Evolutionary conservation across 1,140 invertebrate genomes (phyloP).

Genomic region (Ptiloglossa arizonensis): DNA sequence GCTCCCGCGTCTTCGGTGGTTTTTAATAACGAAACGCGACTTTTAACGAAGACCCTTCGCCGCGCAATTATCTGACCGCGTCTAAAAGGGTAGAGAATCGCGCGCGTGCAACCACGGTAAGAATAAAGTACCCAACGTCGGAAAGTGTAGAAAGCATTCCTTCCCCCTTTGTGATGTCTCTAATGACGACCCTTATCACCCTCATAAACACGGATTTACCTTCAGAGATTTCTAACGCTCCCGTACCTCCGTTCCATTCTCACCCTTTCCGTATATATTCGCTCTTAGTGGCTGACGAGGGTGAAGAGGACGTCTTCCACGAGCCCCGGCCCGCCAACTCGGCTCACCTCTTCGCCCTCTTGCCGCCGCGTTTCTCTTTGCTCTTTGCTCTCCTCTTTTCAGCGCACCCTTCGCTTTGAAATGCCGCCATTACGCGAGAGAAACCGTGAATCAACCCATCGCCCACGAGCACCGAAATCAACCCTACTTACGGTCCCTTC

Average conservation of each 20-base stretch:
- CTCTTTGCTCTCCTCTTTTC: background rate
- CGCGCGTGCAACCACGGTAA: background rate
- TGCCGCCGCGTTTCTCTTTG: background rate
- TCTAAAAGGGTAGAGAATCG: background rate
- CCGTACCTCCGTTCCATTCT: conserved; percentile 41
- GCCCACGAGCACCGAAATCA: conserved; percentile 16
- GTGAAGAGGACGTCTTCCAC: conserved; percentile 56
- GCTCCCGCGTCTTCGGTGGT: background rate
- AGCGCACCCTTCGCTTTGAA: conserved; percentile 3
- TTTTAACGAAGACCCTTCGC: background rate
- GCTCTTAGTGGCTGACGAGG: conserved; percentile 43
- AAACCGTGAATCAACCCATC: background rate
- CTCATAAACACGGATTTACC: conserved; percentile 66
- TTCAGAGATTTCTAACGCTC: conserved; percentile 55
- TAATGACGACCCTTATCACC: conserved; percentile 65
- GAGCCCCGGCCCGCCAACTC: background rate
- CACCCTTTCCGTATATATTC: conserved; percentile 47
- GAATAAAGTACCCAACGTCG: conserved; percentile 34
- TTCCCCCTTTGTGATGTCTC: conserved; percentile 56
- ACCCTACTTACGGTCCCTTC: background rate
- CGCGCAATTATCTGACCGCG: conserved; percentile 17
- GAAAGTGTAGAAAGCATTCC: conserved; percentile 32
- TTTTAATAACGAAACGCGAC: background rate
- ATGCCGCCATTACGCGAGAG: conserved; percentile 7
- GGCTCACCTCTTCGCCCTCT: background rate